Percentiles rank a stretch among this genome's conserved stretches.
Evolutionary conservation across 2,113 vertebrate species (phyloP).

Genomic region (Jaculus jaculus): DNA sequence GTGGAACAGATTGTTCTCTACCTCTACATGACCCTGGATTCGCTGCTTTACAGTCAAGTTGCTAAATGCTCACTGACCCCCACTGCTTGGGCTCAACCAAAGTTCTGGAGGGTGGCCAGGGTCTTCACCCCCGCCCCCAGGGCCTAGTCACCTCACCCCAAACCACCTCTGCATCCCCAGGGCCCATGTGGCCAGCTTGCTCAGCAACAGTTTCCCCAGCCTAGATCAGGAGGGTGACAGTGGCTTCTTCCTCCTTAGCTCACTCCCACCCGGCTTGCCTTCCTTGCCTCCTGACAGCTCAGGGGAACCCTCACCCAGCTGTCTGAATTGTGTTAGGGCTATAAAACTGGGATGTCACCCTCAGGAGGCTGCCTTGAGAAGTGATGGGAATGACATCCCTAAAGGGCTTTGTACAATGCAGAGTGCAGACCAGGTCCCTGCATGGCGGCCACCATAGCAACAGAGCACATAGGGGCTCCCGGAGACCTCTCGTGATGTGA

Average conservation of each 20-base stretch:
- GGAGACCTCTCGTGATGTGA: neutral
- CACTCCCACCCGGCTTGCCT: neutral
- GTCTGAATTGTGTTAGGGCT: neutral
- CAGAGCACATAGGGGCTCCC: neutral
- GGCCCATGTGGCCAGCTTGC: no score
- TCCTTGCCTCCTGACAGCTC: neutral
- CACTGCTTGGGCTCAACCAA: neutral
- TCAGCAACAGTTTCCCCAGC: no score
- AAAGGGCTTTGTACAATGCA: neutral
- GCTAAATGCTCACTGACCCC: neutral
- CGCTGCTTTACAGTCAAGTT: neutral
- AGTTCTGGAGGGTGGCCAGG: neutral
- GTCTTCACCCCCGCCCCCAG: no score
- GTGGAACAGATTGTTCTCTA: no score
- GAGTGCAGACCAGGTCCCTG: neutral
- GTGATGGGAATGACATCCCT: rapidly evolving
- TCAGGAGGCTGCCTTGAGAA: neutral
- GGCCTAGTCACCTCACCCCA: neutral
- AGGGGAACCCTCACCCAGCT: neutral
- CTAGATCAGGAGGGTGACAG: neutral
- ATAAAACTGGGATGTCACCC: neutral
- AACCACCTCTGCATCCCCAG: neutral
- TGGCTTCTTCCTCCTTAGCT: neutral
- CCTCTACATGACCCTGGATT: rapidly evolving
- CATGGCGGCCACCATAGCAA: rapidly evolving